These are phyloP conservation scores for Oryzias dopingdopingensis DNA, from an alignment of 2,797 vertebrate species.

Conservation along the genomic window DNA sequence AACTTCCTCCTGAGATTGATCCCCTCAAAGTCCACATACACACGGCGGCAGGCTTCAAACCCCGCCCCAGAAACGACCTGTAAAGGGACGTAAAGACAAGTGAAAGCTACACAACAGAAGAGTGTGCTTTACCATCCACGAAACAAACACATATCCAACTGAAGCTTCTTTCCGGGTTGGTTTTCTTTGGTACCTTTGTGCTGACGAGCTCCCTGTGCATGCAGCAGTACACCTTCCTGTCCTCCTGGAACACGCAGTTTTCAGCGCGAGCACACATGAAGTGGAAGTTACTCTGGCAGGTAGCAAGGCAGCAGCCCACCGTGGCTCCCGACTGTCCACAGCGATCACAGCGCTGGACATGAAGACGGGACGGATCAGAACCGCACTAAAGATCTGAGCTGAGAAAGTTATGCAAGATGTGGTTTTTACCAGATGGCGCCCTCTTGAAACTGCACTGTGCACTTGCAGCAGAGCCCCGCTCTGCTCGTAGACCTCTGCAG, in stretches of 20 bases:
- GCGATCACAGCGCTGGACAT: slow-evolving; percentile 86
- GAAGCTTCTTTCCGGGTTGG: neutral
- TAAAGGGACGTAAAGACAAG: neutral
- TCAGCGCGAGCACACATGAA: slow-evolving; percentile 92
- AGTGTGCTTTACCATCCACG: neutral
- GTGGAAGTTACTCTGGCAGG: slow-evolving; percentile 92
- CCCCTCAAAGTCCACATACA: slow-evolving; percentile 91
- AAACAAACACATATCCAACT: neutral
- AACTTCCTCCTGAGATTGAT: slow-evolving; percentile 91
- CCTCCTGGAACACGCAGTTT: slow-evolving; percentile 88
- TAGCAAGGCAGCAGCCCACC: slow-evolving; percentile 89
- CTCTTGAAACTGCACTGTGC: slow-evolving; percentile 88
- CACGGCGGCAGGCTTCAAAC: slow-evolving; percentile 86
- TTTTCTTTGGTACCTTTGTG: slow-evolving; percentile 73
- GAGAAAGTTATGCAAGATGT: neutral
- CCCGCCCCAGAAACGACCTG: slow-evolving; percentile 81
- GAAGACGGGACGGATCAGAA: neutral
- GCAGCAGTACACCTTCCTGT: slow-evolving; percentile 90
- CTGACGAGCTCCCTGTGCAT: slow-evolving; percentile 85
- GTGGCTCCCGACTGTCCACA: slow-evolving; percentile 89
- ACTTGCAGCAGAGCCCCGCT: slow-evolving; percentile 87
- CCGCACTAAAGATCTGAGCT: neutral
- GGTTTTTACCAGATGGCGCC: slow-evolving; percentile 84
- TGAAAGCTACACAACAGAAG: neutral
- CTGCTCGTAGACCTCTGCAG: slow-evolving; percentile 92